Evolutionary conservation across 2,888 invertebrate species (phyloP), one percentile per base, ranked within the genome.

Genomic region (Mythimna vitellina): DNA sequence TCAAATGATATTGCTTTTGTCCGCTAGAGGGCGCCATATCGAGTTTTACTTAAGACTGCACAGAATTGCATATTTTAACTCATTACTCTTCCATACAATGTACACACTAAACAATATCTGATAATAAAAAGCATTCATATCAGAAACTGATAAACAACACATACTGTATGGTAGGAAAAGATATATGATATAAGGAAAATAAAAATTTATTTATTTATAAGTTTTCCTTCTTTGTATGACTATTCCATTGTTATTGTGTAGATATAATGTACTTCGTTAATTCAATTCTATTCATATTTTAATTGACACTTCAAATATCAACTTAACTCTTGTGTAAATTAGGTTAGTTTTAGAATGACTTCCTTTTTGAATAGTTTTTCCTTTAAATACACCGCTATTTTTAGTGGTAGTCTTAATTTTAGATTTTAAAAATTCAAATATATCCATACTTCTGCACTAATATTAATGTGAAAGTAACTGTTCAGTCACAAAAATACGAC

Each of bases 111-210:
- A 14, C 6, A 17, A 22, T 74, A 64, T 56, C 54, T 38, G 73
- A 65, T 73, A 73, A 56, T 20, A 25, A 68, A 68, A 58, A 22
- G 8, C 38, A 51, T 64, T 60, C 38, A 42, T 54, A n/a, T 20
- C n/a, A 4, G 22, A 3, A 3, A 12, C 49, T 58, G 69, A 76
- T 76, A 69, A 70, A n/a, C 9, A 17, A 0, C 17, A 10, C 25
- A 29, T 38, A 25, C 2, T 42, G 0, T 20, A 25, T 1, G 1
- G 29, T 3, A 29, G 29, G 29, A 46, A 67, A n/a, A n/a, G n/a
- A n/a, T n/a, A n/a, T 54, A 22, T 54, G 7, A 54, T 6, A 32
- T 69, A 32, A 42, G 69, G 70, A 60, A 71, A 60, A 69, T 14
- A 3, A 12, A 3, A 25, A 35, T 22, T 3, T 0, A 20, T 22